Evolutionary conservation across 2,113 vertebrate genomes (phyloP).

Genomic region (Mastomys coucha): DNA sequence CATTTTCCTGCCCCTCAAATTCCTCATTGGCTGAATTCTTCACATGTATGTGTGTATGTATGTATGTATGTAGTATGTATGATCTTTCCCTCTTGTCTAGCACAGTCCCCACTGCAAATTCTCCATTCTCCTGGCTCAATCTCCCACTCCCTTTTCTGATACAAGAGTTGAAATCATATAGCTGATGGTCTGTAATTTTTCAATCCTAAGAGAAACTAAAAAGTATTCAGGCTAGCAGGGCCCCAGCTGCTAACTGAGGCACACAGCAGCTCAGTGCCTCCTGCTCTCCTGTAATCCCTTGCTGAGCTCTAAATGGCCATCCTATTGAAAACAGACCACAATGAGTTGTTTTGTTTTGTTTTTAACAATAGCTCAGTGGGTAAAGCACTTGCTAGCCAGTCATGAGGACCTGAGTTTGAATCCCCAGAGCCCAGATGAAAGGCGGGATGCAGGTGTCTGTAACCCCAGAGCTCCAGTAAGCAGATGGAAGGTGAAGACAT

Average conservation of each 20-base stretch:
- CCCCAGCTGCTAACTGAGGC: fast-evolving
- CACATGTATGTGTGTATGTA: too few species aligned
- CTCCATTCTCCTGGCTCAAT: too few species aligned
- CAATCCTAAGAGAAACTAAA: neutral
- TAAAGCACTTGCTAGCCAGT: too few species aligned
- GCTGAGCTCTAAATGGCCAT: too few species aligned
- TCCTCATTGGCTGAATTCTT: neutral
- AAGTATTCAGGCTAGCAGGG: neutral
- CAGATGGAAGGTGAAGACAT: neutral
- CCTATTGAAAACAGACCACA: neutral
- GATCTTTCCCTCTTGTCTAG: neutral
- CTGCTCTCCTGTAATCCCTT: neutral
- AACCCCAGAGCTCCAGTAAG: neutral
- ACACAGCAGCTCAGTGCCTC: neutral
- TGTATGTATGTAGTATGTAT: too few species aligned
- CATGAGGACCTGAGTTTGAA: neutral
- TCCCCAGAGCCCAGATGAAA: neutral
- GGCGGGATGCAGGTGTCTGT: neutral
- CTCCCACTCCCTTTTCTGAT: neutral
- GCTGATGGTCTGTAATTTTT: neutral
- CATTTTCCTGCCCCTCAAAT: neutral
- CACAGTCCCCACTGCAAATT: neutral
- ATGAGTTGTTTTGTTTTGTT: neutral
- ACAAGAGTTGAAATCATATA: neutral
- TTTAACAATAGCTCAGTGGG: neutral